phyloP scores from a whole-genome alignment of 2,888 invertebrate genomes.

The Sipunculus nudus region DNA sequence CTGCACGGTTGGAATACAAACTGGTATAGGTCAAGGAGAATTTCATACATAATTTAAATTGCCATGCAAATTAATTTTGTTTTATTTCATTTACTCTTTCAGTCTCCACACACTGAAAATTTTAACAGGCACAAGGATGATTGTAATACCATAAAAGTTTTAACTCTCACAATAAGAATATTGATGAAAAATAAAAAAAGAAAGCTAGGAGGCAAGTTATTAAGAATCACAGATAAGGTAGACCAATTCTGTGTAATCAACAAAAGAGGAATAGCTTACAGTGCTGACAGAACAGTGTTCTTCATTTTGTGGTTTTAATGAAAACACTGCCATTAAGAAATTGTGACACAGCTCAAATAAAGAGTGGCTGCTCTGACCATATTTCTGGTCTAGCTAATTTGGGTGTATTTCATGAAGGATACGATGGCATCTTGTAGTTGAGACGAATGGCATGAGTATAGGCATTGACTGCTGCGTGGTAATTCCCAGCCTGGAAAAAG shows the following conservation, averaged over 20 bases:
- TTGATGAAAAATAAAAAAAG: no score
- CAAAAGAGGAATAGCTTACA: no score
- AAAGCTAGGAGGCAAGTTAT: no score
- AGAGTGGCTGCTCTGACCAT: no score
- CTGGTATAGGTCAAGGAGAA: slow-evolving; percentile 34
- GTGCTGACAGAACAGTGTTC: no score
- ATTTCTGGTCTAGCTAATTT: not conserved
- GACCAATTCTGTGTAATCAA: no score
- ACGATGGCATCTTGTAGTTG: slow-evolving; percentile 76
- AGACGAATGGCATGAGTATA: slow-evolving; percentile 82
- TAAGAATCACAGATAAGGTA: no score
- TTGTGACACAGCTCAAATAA: no score
- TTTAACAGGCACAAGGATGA: not conserved
- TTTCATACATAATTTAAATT: not conserved
- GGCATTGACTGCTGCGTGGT: slow-evolving; percentile 82
- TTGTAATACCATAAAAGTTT: not conserved
- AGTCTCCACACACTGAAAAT: no score
- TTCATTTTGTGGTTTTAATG: no score
- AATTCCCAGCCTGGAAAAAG: slow-evolving; percentile 80
- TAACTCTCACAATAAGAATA: no score
- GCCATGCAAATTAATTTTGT: not conserved
- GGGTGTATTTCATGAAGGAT: slow-evolving; percentile 34
- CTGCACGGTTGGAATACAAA: slow-evolving; percentile 79
- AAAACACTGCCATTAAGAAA: no score
- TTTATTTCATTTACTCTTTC: not conserved